Evolutionary conservation across 35 echinoderm and acorn worm species (phyloP).

Genomic region (Amphiura filiformis): DNA sequence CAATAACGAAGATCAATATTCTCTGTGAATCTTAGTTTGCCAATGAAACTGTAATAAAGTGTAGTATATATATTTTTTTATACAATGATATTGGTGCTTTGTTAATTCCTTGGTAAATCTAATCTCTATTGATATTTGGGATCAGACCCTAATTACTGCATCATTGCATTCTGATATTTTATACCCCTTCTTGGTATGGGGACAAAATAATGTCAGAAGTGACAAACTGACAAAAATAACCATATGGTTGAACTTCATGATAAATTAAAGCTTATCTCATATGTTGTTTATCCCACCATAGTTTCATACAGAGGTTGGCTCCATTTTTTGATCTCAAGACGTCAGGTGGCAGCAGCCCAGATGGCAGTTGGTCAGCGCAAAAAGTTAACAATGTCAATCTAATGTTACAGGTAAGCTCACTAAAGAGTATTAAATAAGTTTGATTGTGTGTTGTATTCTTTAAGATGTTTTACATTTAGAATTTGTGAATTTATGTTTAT

Average conservation of each 20-base stretch:
- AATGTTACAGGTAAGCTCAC: slow-evolving; percentile 73
- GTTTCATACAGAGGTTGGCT: slow-evolving; percentile 82
- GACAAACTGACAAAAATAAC: too few relatives aligned
- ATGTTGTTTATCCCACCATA: slow-evolving; percentile 22
- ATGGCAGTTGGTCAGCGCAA: slow-evolving; percentile 87
- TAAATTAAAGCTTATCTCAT: not conserved
- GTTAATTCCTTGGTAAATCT: too few relatives aligned
- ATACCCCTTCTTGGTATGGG: not conserved
- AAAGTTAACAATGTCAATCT: slow-evolving; percentile 95
- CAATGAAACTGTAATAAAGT: too few relatives aligned
- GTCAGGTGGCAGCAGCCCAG: slow-evolving; percentile 7
- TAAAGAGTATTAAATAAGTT: not conserved
- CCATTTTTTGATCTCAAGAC: slow-evolving; percentile 90
- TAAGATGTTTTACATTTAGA: not conserved
- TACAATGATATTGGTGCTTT: too few relatives aligned
- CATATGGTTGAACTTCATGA: not conserved
- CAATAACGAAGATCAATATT: too few relatives aligned
- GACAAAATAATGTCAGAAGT: not conserved
- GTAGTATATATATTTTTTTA: too few relatives aligned
- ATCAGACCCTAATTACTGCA: too few relatives aligned
- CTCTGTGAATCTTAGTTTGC: too few relatives aligned
- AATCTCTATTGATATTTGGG: too few relatives aligned
- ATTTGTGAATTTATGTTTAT: too few relatives aligned
- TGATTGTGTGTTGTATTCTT: not conserved
- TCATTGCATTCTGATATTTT: too few relatives aligned